A percentile compares a stretch with the other conserved stretches of the same genome.
phyloP scores from a whole-genome alignment of 2,113 vertebrate genomes.

The Carassius carassius region DNA sequence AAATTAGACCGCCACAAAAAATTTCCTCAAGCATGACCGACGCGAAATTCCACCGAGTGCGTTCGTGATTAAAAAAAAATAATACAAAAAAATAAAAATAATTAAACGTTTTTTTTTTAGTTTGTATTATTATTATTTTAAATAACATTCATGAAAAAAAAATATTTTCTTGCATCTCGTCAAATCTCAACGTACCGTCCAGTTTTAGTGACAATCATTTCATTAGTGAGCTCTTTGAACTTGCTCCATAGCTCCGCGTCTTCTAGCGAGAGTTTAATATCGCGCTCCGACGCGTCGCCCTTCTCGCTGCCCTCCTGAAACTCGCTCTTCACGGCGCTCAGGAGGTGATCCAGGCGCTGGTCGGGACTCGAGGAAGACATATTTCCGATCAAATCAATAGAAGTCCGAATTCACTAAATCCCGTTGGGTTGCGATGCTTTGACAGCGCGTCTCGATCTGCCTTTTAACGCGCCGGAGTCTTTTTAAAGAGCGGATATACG shows the following conservation, averaged over 20 bases:
- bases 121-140: too few species aligned
- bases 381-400: conserved; percentile 54
- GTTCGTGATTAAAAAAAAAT: not conserved
- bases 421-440: not conserved
- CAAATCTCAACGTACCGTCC: conserved; percentile 70
- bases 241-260: conserved; percentile 79
- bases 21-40: too few species aligned
- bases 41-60: not conserved
- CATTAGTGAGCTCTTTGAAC: conserved; percentile 82
- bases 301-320: conserved; percentile 81
- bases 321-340: conserved; percentile 81
- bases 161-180: not conserved
- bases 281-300: conserved; percentile 77
- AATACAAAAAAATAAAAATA: too few species aligned
- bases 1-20: not conserved
- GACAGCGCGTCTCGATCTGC: conserved; percentile 49
- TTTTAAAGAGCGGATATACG: conserved; percentile 71
- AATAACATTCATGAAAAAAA: not conserved
- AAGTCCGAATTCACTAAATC: not conserved
- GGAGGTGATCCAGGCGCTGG: conserved; percentile 80
- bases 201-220: conserved; percentile 83
- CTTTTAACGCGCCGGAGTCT: conserved; percentile 58
- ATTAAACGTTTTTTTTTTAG: not conserved
- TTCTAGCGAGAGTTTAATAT: conserved; percentile 79
- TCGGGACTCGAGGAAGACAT: conserved; percentile 74